Conservation (phyloP, 1,140 invertebrate genomes). For the Magallana angulata region DNA sequence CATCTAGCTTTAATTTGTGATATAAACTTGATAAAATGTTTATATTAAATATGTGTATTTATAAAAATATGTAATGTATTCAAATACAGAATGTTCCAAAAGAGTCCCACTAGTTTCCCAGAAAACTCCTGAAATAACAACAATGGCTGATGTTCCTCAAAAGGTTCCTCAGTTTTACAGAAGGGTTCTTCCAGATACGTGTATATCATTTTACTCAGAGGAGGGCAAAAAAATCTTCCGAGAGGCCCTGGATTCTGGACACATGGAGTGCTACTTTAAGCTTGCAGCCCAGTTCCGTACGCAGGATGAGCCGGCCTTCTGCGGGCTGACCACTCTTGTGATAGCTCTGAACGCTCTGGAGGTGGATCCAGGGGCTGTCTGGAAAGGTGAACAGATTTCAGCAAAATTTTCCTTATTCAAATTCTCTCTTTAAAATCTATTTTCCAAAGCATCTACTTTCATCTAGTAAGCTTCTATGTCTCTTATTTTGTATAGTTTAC, state of each 20-base stretch:
- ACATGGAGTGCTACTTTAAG: constrained; percentile 76
- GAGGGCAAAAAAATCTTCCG: constrained; percentile 76
- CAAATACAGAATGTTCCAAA: background rate
- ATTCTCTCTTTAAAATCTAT: too few relatives aligned
- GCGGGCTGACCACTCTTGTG: constrained; percentile 78
- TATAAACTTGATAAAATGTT: too few relatives aligned
- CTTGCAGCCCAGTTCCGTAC: constrained; percentile 78
- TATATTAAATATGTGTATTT: too few relatives aligned
- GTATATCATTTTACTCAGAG: constrained; percentile 74
- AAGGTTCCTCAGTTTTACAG: constrained; percentile 72
- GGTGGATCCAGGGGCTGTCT: constrained; percentile 77
- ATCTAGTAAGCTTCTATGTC: too few relatives aligned
- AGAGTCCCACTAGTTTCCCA: background rate
- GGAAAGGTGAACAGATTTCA: constrained; percentile 67
- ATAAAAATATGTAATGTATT: too few relatives aligned
- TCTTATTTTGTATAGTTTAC: too few relatives aligned
- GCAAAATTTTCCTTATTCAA: too few relatives aligned
- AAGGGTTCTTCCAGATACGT: constrained; percentile 71
- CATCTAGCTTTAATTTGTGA: too few relatives aligned
- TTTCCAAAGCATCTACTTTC: too few relatives aligned
- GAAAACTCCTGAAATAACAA: background rate
- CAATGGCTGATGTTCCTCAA: background rate
- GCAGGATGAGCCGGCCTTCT: constrained; percentile 79
- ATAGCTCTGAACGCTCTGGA: constrained; percentile 78
- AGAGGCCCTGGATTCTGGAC: constrained; percentile 71